These are phyloP conservation scores for Noctua comes DNA, from an alignment of 2,888 invertebrate genomes.

Conservation along the genomic window DNA sequence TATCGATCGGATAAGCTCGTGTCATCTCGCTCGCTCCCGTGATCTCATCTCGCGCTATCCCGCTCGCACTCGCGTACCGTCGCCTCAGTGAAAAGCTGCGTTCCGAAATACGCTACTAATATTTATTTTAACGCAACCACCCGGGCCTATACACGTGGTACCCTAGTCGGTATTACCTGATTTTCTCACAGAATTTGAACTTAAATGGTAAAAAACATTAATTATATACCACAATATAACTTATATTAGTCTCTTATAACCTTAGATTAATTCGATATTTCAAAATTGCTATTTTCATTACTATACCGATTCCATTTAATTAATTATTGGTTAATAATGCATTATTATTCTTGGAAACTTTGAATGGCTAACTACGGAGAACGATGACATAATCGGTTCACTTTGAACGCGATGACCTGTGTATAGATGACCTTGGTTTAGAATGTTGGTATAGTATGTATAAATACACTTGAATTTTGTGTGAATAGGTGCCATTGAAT, in stretches of 20 bases:
- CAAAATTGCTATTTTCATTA: neutral
- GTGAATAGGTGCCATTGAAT: slow-evolving; percentile 19
- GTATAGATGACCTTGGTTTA: slow-evolving; percentile 47
- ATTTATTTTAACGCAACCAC: slow-evolving; percentile 89
- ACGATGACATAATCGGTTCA: slow-evolving; percentile 43
- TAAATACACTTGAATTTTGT: slow-evolving; percentile 18
- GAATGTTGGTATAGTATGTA: slow-evolving; percentile 19
- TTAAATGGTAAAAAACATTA: slow-evolving; percentile 5
- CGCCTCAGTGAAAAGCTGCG: slow-evolving; percentile 84
- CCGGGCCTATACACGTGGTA: slow-evolving; percentile 86
- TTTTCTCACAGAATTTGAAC: slow-evolving; percentile 41
- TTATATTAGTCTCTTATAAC: neutral
- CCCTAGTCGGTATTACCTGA: slow-evolving; percentile 53
- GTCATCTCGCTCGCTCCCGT: slow-evolving; percentile 81
- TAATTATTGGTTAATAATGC: slow-evolving; percentile 30
- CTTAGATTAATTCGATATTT: neutral
- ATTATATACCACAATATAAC: neutral
- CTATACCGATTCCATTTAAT: slow-evolving; percentile 21
- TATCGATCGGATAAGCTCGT: slow-evolving; percentile 88
- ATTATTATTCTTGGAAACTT: slow-evolving; percentile 38
- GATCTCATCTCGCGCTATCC: slow-evolving; percentile 76
- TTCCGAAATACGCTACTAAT: slow-evolving; percentile 89
- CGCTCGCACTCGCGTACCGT: slow-evolving; percentile 78
- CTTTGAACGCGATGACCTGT: slow-evolving; percentile 50
- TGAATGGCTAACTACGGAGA: slow-evolving; percentile 27